Percentiles rank a stretch among this genome's conserved stretches.
phyloP scores from a whole-genome alignment of 2,888 invertebrate species.

The Patella caerulea region DNA sequence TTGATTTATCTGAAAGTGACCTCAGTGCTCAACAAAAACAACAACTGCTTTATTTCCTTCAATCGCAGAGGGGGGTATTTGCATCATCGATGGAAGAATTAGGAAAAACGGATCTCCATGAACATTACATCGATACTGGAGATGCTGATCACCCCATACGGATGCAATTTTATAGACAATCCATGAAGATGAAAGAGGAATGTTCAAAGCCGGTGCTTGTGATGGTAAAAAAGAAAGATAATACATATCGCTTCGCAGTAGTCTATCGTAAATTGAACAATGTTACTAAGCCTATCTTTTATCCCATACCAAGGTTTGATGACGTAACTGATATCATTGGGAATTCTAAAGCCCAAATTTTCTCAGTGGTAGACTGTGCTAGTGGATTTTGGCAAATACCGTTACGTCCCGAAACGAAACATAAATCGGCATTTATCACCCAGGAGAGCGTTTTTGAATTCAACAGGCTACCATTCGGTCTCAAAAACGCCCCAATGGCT shows the following conservation, averaged over 20 bases:
- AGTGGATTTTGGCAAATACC: slow-evolving; percentile 35
- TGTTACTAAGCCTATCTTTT: slow-evolving; percentile 33
- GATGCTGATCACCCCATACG: too few relatives aligned
- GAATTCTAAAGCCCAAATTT: slow-evolving; percentile 25
- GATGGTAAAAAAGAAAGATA: too few relatives aligned
- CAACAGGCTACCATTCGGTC: slow-evolving; percentile 41
- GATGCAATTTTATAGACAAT: too few relatives aligned
- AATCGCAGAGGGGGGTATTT: too few relatives aligned
- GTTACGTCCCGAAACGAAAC: slow-evolving; percentile 28
- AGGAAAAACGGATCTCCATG: too few relatives aligned
- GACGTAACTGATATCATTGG: slow-evolving; percentile 37
- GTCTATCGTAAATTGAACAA: slow-evolving; percentile 38
- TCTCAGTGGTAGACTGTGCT: slow-evolving; percentile 32
- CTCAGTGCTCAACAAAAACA: too few relatives aligned
- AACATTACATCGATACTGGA: too few relatives aligned
- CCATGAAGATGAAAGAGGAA: too few relatives aligned
- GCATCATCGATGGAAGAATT: too few relatives aligned
- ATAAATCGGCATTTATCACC: slow-evolving; percentile 38
- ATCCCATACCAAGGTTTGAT: slow-evolving; percentile 34
- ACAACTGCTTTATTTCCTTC: too few relatives aligned
- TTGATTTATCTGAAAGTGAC: too few relatives aligned
- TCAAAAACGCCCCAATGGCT: slow-evolving; percentile 37
- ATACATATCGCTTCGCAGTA: too few relatives aligned
- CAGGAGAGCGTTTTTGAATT: slow-evolving; percentile 37
- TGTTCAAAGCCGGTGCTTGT: background rate